Conservation (phyloP, 1,140 invertebrate genomes). For the Bombus superbus region DNA sequence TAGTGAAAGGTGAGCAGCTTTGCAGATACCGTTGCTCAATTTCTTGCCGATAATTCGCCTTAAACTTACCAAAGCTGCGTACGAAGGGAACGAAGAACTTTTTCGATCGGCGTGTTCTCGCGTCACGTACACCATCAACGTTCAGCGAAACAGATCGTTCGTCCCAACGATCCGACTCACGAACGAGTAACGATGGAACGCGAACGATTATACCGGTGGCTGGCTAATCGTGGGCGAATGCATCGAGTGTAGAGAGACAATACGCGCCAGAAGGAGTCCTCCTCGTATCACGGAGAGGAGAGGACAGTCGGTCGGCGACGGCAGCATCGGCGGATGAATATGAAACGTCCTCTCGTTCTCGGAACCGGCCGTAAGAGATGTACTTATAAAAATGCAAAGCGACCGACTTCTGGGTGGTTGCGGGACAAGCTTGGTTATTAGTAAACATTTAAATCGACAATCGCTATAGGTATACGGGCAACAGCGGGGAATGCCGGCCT, state of each 20-base stretch:
- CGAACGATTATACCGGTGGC: constrained; percentile 53
- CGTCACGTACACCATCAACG: not conserved
- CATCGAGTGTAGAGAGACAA: constrained; percentile 55
- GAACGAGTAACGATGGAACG: not conserved
- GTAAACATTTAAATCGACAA: constrained; percentile 84
- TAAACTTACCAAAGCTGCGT: not conserved
- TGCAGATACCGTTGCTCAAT: not conserved
- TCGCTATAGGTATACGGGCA: constrained; percentile 74
- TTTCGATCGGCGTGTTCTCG: not conserved
- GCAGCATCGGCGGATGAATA: constrained; percentile 71
- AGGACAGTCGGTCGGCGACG: constrained; percentile 39
- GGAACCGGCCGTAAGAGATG: constrained; percentile 71
- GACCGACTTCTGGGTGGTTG: constrained; percentile 82
- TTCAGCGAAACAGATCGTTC: not conserved
- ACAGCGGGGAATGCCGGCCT: constrained; percentile 65
- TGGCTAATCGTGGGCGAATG: constrained; percentile 61
- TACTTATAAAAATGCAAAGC: constrained; percentile 83
- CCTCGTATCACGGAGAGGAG: not conserved
- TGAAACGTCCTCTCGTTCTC: constrained; percentile 74
- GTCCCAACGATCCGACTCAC: constrained; percentile 9
- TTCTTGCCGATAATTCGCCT: not conserved
- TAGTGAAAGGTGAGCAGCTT: constrained; percentile 3
- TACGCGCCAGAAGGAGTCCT: constrained; percentile 37
- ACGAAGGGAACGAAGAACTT: not conserved
- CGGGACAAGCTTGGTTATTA: constrained; percentile 82